Evolutionary conservation across 2,797 vertebrate species (phyloP).

Genomic region (Ctenopoma kingsleyae): DNA sequence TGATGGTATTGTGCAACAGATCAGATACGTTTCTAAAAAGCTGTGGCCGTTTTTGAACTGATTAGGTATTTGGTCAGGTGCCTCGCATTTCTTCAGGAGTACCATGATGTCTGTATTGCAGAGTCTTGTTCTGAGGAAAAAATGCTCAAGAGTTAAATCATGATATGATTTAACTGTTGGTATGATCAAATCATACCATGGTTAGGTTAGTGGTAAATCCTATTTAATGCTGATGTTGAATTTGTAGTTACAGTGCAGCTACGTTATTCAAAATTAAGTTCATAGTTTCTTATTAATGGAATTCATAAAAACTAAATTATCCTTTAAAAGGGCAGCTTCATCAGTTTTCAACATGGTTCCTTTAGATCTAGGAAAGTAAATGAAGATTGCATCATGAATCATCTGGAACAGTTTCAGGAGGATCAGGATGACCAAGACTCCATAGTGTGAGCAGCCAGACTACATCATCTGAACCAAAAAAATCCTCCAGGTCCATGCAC

Average conservation of each 20-base stretch:
- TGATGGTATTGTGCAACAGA: slow-evolving; percentile 17
- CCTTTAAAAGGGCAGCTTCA: neutral
- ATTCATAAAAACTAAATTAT: neutral
- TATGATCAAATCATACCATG: slow-evolving; percentile 10
- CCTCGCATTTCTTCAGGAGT: slow-evolving; percentile 62
- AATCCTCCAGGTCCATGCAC: too few relatives aligned
- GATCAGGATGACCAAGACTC: neutral
- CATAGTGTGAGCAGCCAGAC: neutral
- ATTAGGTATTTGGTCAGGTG: slow-evolving; percentile 45
- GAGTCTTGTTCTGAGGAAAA: slow-evolving; percentile 74
- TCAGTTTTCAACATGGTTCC: too few relatives aligned
- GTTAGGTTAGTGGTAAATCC: slow-evolving; percentile 11
- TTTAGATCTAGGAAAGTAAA: too few relatives aligned
- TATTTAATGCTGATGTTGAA: neutral
- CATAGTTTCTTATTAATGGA: too few relatives aligned
- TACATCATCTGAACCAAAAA: too few relatives aligned
- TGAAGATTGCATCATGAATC: too few relatives aligned
- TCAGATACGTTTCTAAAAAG: slow-evolving; percentile 60
- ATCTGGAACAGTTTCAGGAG: neutral
- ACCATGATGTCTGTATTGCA: slow-evolving; percentile 58
- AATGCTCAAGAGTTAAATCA: slow-evolving; percentile 59
- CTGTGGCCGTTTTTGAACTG: slow-evolving; percentile 50
- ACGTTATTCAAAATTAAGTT: neutral
- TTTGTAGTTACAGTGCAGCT: neutral
- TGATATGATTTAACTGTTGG: too few relatives aligned